Conservation (phyloP, 2,888 invertebrate genomes). For the Eudemis profundana region DNA sequence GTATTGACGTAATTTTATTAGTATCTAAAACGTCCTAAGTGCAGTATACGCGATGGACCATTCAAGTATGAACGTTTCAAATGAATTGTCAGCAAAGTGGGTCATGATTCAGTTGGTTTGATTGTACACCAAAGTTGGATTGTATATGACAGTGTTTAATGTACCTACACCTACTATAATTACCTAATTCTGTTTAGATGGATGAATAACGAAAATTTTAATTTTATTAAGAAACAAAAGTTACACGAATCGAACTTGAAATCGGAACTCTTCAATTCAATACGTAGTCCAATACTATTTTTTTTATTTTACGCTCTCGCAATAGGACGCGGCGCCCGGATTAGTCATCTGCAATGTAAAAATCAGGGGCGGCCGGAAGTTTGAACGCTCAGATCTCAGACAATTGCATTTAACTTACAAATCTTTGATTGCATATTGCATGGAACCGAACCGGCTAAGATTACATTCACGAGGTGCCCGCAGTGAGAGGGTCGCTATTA, state of each 20-base stretch:
- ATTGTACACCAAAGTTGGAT: no score
- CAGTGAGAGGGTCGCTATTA: conserved; percentile 50
- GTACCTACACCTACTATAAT: no score
- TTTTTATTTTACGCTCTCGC: conserved; percentile 6
- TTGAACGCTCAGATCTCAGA: conserved; percentile 20
- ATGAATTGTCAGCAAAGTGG: no score
- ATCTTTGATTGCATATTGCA: conserved; percentile 44
- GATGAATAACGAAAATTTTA: no score
- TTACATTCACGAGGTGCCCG: conserved; percentile 47
- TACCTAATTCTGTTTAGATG: no score
- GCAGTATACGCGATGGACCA: no score
- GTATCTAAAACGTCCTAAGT: no score
- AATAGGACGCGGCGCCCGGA: background rate
- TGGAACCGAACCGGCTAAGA: conserved; percentile 45
- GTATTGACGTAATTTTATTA: no score
- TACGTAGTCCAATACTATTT: background rate
- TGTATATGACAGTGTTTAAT: no score
- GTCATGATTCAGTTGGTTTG: no score
- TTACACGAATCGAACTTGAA: background rate
- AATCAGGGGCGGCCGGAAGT: conserved; percentile 16
- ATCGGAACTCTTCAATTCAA: conserved; percentile 9
- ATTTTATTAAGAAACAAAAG: no score
- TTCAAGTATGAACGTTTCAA: no score
- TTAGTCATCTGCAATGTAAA: conserved; percentile 31
- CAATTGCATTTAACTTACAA: conserved; percentile 43